Evolutionary conservation across 2,113 vertebrate species (phyloP).

Genomic region (Aptenodytes forsteri): DNA sequence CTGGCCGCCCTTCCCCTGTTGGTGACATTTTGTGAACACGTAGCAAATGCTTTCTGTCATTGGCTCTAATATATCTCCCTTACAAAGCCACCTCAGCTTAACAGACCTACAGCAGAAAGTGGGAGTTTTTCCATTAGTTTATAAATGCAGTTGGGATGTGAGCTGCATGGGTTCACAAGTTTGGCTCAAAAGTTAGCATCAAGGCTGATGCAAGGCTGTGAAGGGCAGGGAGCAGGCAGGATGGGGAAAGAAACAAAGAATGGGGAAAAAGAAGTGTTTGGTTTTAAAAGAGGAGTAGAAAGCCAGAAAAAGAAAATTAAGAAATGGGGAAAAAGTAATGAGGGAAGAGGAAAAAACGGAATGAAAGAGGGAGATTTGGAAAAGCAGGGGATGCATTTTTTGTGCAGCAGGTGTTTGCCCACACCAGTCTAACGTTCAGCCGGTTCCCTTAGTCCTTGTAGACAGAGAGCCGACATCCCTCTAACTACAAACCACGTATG

Average conservation of each 20-base stretch:
- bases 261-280: neutral
- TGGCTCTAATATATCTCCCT: neutral
- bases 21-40: neutral
- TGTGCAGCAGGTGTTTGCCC: neutral
- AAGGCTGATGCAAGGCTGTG: neutral
- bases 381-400: neutral
- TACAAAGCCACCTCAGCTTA: neutral
- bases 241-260: neutral
- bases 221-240: neutral
- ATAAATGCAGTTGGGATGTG: neutral
- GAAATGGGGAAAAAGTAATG: neutral
- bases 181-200: neutral
- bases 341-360: neutral
- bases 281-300: neutral
- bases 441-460: neutral
- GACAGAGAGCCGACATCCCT: neutral
- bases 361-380: neutral
- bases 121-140: neutral
- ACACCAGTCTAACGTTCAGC: neutral
- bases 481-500: neutral
- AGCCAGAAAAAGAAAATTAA: neutral
- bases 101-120: neutral
- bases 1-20: neutral
- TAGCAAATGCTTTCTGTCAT: neutral
- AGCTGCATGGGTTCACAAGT: neutral